Conservation (phyloP, 2,888 invertebrate species). For the Cerceris ruficornis region DNA sequence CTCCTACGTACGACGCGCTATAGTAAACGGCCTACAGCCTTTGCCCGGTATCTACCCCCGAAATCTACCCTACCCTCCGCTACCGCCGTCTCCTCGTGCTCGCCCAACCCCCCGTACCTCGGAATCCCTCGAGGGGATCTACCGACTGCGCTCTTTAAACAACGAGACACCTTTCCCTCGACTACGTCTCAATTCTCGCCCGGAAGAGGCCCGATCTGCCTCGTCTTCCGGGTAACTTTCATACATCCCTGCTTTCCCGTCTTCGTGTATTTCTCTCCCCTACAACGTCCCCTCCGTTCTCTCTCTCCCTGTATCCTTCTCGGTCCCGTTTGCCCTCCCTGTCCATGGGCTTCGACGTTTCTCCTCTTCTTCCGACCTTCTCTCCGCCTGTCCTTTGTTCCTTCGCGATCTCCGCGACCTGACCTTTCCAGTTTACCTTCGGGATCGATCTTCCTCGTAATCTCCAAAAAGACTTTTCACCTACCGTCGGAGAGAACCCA, state of each 20-base stretch:
- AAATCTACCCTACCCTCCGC: conserved; percentile 64
- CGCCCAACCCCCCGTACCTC: conserved; percentile 39
- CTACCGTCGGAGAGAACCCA: neutral
- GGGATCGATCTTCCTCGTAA: conserved; percentile 46
- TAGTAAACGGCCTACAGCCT: conserved; percentile 69
- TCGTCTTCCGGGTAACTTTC: conserved; percentile 60
- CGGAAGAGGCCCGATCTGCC: conserved; percentile 66
- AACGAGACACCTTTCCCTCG: conserved; percentile 71
- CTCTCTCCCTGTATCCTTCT: conserved; percentile 10
- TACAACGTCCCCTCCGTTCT: neutral
- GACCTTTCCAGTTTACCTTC: conserved; percentile 39
- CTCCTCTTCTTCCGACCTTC: neutral
- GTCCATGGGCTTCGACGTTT: neutral
- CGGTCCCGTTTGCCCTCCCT: conserved; percentile 15
- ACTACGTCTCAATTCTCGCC: conserved; percentile 70
- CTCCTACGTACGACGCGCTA: conserved; percentile 56
- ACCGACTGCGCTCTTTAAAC: conserved; percentile 72
- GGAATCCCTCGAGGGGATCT: conserved; percentile 66
- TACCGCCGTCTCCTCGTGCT: conserved; percentile 35
- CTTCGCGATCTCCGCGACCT: conserved; percentile 44
- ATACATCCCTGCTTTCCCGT: conserved; percentile 19
- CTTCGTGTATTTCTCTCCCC: neutral
- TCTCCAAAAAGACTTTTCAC: conserved; percentile 16
- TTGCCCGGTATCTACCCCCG: conserved; percentile 67
- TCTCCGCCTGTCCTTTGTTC: conserved; percentile 26